Evolutionary conservation across 2,113 vertebrate genomes (phyloP).

Genomic region (Oophaga pumilio): DNA sequence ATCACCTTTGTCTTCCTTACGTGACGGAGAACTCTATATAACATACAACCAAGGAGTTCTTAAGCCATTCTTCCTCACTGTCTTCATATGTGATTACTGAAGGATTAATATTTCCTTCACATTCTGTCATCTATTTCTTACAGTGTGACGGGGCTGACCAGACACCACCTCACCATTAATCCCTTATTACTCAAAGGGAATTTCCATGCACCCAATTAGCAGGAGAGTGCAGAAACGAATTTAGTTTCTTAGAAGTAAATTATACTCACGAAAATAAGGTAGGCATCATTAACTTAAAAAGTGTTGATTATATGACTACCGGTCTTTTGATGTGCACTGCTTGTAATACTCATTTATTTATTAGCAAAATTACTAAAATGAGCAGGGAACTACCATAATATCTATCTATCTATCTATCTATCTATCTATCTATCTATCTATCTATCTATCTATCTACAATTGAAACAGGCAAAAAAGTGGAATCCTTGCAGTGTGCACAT

Average conservation of each 20-base stretch:
- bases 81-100: neutral
- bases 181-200: constrained; percentile 7
- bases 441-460: constrained; percentile 3
- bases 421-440: constrained; percentile 1
- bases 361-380: constrained; percentile 1
- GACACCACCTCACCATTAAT: constrained; percentile 1
- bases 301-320: neutral
- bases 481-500: no score
- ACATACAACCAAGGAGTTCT: neutral
- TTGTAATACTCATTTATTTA: constrained; percentile 21
- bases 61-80: neutral
- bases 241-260: constrained; percentile 5
- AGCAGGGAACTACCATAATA: neutral
- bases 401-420: no score
- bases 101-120: neutral
- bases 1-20: no score
- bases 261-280: constrained; percentile 28
- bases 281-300: constrained; percentile 37
- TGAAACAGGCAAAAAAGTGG: no score
- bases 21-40: neutral
- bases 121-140: neutral
- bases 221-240: neutral
- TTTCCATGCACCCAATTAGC: constrained; percentile 13
- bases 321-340: constrained; percentile 5
- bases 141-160: neutral